Evolutionary conservation across 2,797 vertebrate genomes (phyloP).

Genomic region (Sarcoramphus papa): DNA sequence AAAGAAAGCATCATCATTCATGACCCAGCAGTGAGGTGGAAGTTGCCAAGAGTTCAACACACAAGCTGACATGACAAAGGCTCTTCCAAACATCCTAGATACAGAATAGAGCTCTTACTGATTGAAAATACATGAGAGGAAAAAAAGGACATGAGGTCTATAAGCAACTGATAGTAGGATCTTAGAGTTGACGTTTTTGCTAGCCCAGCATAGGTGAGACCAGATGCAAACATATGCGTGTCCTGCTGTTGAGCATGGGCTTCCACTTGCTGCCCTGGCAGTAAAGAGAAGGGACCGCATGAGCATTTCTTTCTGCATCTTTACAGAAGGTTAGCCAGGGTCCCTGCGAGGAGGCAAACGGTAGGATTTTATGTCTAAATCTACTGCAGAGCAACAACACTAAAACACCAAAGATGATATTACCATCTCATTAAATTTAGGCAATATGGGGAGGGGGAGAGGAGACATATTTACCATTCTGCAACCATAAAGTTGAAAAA

Average conservation of each 20-base stretch:
- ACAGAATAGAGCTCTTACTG: not conserved
- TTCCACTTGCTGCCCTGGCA: not conserved
- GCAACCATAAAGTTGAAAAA: not conserved
- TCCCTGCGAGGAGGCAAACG: not conserved
- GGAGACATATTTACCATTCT: not conserved
- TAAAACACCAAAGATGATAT: not conserved
- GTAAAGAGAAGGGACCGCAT: not conserved
- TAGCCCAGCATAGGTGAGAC: not conserved
- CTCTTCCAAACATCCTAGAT: not conserved
- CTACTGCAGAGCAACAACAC: not conserved
- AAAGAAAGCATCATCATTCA: not conserved
- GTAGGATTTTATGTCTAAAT: not conserved
- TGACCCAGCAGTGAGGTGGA: not conserved
- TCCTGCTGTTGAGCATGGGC: not conserved
- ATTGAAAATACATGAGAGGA: not conserved
- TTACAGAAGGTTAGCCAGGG: not conserved
- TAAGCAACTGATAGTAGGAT: not conserved
- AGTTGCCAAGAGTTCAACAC: not conserved
- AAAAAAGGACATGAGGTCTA: not conserved
- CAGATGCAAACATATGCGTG: fast-evolving
- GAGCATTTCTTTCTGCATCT: not conserved
- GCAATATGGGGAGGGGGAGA: not conserved
- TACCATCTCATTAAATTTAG: fast-evolving
- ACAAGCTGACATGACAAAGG: not conserved
- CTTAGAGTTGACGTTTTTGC: not conserved